Evolutionary conservation across 2,797 vertebrate species (phyloP), one percentile per base, ranked within the genome.

Genomic region (Tiaroga cobitis): DNA sequence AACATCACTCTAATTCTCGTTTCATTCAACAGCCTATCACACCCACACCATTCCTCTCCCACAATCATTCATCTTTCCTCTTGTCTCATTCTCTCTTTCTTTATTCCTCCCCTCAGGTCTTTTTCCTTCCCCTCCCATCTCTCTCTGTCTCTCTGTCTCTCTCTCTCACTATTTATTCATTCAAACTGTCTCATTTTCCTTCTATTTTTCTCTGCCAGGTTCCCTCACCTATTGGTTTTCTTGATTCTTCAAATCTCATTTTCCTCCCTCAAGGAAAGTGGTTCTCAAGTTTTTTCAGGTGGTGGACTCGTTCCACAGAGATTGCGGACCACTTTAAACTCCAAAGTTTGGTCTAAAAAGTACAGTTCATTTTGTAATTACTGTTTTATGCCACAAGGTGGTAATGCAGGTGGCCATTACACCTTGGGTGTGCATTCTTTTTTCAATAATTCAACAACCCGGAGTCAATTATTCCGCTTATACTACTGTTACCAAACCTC

Each of bases 151-250:
- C 43, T 56, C 34, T 54, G 59, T 80, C 70, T 80, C 39, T 82
- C 41, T 80, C 68, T 37, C 46, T n/a, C n/a, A 24, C 41, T 80
- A 49, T 75, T 86, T 75, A 76, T 68, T 85, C 74, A 81, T 70
- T 84, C 85, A 80, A 87, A 67, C 73, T 85, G 80, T 84, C 77
- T 68, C 70, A 41, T 70, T 68, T 43, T 73, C 79, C 49, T 81
- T 82, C 73, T 73, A 81, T 85, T 84, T 86, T 83, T 80, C 81
- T 84, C 82, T 86, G 76, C 82, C 75, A 78, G 7, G 83, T 39
- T 16, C 43, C 90, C 91, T 90, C 82, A 73, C 61, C 85, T 39
- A 73, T 1, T 54, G 67, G 49, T 70, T 61, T 61, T 80, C 24
- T 63, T 37, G 39, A 56, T 75, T 86, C 76, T 63, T 74, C 6